Evolutionary conservation across 2,888 invertebrate genomes (phyloP).

Genomic region (Drosophila mayaguana): DNA sequence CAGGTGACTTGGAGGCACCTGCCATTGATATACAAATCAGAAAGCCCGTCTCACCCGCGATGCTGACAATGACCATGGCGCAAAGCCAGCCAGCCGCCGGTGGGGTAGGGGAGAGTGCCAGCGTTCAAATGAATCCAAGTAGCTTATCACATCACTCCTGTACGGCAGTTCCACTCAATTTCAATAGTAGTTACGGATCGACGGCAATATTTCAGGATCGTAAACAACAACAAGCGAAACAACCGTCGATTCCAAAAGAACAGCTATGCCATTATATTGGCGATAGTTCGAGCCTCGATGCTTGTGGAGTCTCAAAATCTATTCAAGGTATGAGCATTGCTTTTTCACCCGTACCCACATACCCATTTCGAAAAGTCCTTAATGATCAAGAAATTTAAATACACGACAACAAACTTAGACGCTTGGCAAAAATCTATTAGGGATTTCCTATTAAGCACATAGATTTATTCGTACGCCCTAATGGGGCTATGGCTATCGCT

Average conservation of each 20-base stretch:
- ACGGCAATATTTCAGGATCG: slow-evolving; percentile 35
- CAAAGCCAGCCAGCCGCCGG: slow-evolving; percentile 18
- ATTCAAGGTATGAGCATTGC: slow-evolving; percentile 45
- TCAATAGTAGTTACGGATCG: slow-evolving; percentile 46
- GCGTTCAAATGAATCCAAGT: slow-evolving; percentile 26
- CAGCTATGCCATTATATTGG: slow-evolving; percentile 21
- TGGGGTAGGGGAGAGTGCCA: slow-evolving; percentile 4
- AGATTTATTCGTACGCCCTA: too few species aligned
- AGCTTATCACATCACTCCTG: slow-evolving; percentile 31
- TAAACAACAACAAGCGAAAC: slow-evolving; percentile 17
- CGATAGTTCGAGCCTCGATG: slow-evolving; percentile 30
- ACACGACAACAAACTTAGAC: too few species aligned
- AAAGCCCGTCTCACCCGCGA: slow-evolving; percentile 30
- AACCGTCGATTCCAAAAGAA: slow-evolving; percentile 14
- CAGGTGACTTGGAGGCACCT: slow-evolving; percentile 19
- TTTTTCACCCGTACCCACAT: background rate
- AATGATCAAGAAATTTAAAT: too few species aligned
- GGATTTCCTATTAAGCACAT: too few species aligned
- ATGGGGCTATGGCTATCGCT: too few species aligned
- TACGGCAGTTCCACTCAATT: slow-evolving; percentile 35
- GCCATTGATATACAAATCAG: slow-evolving; percentile 20
- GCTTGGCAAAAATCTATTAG: too few species aligned
- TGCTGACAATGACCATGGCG: slow-evolving; percentile 11
- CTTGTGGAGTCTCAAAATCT: slow-evolving; percentile 37
- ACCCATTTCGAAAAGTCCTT: too few species aligned